Base-by-base conservation (phyloP, 2,113 vertebrate species). In the Rhegmatorhina hoffmannsi region DNA sequence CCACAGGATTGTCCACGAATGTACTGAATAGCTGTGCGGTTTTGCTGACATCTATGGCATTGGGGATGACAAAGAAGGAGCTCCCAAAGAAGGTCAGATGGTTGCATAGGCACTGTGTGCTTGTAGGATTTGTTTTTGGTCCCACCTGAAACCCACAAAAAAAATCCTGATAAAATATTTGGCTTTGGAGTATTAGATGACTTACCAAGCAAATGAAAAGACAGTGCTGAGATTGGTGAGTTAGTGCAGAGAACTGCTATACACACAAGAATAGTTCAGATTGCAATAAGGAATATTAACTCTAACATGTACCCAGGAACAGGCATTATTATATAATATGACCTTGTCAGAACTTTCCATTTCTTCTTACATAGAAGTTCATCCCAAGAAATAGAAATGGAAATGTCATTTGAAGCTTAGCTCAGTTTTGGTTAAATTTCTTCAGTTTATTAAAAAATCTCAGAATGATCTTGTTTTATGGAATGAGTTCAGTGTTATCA, bases 11-110 rank as follows among this genome's bases (percentile, higher is more conserved):
- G 83, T 99, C 97, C 59, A 97, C 96, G 9, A 99, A 99, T 2
- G 99, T 99, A 38, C 98, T 97, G 85, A 99, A 99, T 10, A 99
- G 98, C 91, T 99, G 96, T 21, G 98, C 97, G 0, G 98, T 99
- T 96, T 97, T 98, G 50, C 96, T 97, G 62, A 99, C 97, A 3
- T 99, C 98, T 15, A 99, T 95, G 40, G 97, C 84, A 55, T 99
- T 99, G 40, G 99, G 99, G 97, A 98, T 97, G 91, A 99, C 96
- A 33, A 99, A 98, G 96, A 99, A 99, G 4, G 98, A 98, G 96
- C 99, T 99, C 79, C 99, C 99, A 28, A 99, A 99, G 96, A 99
- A 98, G 20, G 99, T 99, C 86, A 99, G 96, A 89, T 99, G 99
- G 94, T 98, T 98, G 95, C 99, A 99, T 67, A 99, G 98, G 96